phyloP scores from a whole-genome alignment of 1,140 invertebrate genomes.

The Dinoponera quadriceps region DNA sequence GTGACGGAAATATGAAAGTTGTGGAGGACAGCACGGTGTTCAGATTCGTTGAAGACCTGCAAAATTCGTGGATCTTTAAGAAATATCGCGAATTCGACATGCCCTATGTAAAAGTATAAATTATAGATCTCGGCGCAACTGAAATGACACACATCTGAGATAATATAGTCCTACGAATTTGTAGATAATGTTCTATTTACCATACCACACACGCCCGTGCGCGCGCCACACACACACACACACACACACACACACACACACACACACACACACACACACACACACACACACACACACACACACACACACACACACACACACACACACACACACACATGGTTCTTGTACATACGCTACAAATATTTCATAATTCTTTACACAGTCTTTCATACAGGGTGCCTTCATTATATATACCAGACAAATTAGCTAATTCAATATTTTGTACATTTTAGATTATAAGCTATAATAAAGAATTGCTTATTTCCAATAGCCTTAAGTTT shows the following conservation, averaged over 20 bases:
- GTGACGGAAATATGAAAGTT: constrained; percentile 45
- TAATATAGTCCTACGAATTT: constrained; percentile 33
- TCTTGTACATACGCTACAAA: constrained; percentile 19
- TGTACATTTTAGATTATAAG: constrained; percentile 24
- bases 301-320: no score
- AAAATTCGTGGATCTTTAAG: constrained; percentile 72
- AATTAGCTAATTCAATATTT: constrained; percentile 48
- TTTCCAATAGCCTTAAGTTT: neutral
- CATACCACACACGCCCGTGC: no score
- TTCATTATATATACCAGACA: constrained; percentile 37
- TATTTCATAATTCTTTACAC: constrained; percentile 17
- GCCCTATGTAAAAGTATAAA: constrained; percentile 6
- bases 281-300: no score
- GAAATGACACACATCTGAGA: no score
- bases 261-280: no score
- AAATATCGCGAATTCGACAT: constrained; percentile 39
- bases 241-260: no score
- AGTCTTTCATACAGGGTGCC: constrained; percentile 54
- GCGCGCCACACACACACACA: no score
- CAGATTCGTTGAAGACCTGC: constrained; percentile 71
- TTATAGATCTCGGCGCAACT: neutral
- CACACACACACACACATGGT: no score
- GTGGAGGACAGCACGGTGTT: constrained; percentile 65
- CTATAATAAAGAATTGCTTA: constrained; percentile 45
- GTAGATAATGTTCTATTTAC: neutral